A percentile compares a stretch with the other conserved stretches of the same genome.
Conservation (phyloP, 2,113 vertebrate species). For the Vulpes ferrilata region DNA sequence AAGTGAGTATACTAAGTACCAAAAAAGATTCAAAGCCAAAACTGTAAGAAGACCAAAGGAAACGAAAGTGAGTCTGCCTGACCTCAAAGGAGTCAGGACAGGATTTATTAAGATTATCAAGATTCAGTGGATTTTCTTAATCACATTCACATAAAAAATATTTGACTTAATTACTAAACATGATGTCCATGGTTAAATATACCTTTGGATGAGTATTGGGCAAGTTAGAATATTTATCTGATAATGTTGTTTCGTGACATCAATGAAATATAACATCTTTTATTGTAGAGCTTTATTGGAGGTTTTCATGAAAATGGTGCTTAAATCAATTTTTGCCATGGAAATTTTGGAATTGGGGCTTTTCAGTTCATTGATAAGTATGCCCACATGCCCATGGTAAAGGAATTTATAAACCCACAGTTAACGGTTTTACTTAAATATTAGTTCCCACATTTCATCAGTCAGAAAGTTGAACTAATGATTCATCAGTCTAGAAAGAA, state of each 20-base stretch:
- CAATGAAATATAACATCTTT: slow-evolving; percentile 4
- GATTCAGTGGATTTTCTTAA: not conserved
- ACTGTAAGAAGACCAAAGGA: not conserved
- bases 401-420: slow-evolving; percentile 21
- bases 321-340: slow-evolving; percentile 45
- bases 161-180: not conserved
- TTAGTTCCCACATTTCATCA: not conserved
- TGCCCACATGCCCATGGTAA: not conserved
- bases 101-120: not conserved
- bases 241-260: not conserved
- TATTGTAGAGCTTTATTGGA: not conserved
- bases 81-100: not conserved
- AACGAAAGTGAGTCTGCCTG: not conserved
- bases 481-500: not conserved
- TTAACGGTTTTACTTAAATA: not conserved
- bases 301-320: slow-evolving; percentile 43
- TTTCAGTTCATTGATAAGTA: slow-evolving; percentile 21
- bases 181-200: not conserved
- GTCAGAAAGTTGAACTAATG: not conserved
- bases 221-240: not conserved
- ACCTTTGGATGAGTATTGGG: not conserved
- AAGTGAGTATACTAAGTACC: not conserved
- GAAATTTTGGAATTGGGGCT: not conserved
- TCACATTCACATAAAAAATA: not conserved
- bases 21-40: not conserved